Conservation (phyloP, 2,888 invertebrate species). For the Brassicogethes aeneus region DNA sequence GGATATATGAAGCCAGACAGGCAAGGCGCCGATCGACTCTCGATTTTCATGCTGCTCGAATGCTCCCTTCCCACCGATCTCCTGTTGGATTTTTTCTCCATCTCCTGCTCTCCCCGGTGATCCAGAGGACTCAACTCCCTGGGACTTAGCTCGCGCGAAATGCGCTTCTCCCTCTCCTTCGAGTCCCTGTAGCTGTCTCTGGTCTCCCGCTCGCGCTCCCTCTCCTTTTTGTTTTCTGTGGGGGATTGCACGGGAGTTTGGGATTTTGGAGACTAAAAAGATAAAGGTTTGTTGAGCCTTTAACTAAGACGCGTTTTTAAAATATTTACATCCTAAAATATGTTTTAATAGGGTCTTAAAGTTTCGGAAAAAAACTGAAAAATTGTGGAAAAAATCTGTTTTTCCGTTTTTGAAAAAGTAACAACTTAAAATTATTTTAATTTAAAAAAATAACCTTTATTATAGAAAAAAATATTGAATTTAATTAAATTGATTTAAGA, state of each 20-base stretch:
- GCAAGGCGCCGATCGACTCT: slow-evolving; percentile 35
- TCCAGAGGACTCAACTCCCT: slow-evolving; percentile 44
- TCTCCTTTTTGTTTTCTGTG: slow-evolving; percentile 36
- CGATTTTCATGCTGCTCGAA: slow-evolving; percentile 26
- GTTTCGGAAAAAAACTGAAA: too few species aligned
- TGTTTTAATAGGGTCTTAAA: too few species aligned
- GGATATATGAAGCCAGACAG: slow-evolving; percentile 49
- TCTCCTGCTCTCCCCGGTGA: slow-evolving; percentile 38
- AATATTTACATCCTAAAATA: too few species aligned
- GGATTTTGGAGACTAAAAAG: slow-evolving; percentile 28
- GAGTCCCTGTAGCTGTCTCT: slow-evolving; percentile 34
- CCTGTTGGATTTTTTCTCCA: slow-evolving; percentile 33
- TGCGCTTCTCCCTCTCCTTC: slow-evolving; percentile 34
- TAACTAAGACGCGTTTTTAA: neutral
- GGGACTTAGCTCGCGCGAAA: slow-evolving; percentile 41
- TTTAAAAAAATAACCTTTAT: too few species aligned
- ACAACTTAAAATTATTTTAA: too few species aligned
- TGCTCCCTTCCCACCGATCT: slow-evolving; percentile 26
- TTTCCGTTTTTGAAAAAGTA: too few species aligned
- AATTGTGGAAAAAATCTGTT: too few species aligned
- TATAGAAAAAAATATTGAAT: too few species aligned
- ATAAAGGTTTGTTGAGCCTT: too few species aligned
- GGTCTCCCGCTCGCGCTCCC: slow-evolving; percentile 27
- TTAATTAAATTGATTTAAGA: too few species aligned
- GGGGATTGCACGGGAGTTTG: slow-evolving; percentile 33